Evolutionary conservation across 2,797 vertebrate genomes (phyloP).

Genomic region (Myotis findleyi): DNA sequence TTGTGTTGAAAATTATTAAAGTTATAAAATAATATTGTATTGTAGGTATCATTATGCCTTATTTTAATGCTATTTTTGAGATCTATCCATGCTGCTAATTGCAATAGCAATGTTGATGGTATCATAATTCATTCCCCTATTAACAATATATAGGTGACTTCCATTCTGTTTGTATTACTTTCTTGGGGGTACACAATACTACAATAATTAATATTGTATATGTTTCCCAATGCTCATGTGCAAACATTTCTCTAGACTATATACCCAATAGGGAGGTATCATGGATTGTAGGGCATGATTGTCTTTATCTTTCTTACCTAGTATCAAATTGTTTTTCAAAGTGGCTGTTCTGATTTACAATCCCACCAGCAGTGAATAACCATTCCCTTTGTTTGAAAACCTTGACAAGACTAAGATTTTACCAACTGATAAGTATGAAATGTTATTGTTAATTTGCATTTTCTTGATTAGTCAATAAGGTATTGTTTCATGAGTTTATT

Average conservation of each 20-base stretch:
- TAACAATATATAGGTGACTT: background rate
- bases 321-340: background rate
- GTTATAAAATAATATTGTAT: background rate
- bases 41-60: background rate
- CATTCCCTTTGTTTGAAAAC: background rate
- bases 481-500: background rate
- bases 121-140: background rate
- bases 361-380: background rate
- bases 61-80: background rate
- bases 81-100: background rate
- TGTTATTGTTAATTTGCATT: background rate
- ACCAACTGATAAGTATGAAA: background rate
- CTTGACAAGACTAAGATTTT: background rate
- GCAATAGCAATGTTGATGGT: background rate
- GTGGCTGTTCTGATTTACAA: background rate
- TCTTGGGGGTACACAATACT: background rate
- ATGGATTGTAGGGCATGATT: background rate
- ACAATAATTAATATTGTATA: background rate
- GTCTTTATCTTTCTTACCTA: background rate
- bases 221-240: background rate
- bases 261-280: background rate
- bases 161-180: background rate
- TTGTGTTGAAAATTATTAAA: background rate
- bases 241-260: background rate
- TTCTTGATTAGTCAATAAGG: background rate